Evolutionary conservation across 2,797 vertebrate species (phyloP), one percentile per base, ranked within the genome.

Genomic region (Peromyscus melanophrys): DNA sequence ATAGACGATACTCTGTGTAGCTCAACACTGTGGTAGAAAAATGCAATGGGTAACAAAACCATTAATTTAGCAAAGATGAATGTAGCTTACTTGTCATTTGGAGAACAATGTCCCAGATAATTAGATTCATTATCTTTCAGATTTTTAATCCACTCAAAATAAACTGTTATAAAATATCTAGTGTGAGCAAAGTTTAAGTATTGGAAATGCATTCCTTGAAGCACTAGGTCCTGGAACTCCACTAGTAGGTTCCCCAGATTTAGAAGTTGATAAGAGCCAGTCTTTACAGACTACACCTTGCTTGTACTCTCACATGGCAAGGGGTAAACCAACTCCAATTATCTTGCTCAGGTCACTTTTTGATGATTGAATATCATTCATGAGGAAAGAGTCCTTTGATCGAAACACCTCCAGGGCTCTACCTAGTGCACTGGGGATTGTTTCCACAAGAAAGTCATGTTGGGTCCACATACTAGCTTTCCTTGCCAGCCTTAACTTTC

Each of bases 381-480:
- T 27, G 12, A 37, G 49, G 49, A 21, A 80, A 55, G 21, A 8
- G 52, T 21, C 6, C n/a, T 81, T 59, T 37, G 34, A 27, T 31
- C 13, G 21, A 19, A 63, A 61, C 8, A 29, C 25, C 8, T 31
- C 27, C 37, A 61, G 61, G 25, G 17, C 6, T 14, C 14, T 83
- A 29, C 25, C 8, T 61, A 37, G 7, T 82, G 7, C 4, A 10
- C 9, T 61, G 25, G 2, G 4, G 12, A 17, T 61, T 61, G 23
- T 61, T 59, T 29, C 55, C 13, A 16, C 6, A 82, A 40, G 23
- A 25, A 59, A 40, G 25, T 9, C 23, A 59, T 1, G 9, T 2
- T 27, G 1, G 1, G 7, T 40, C 14, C 1, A 61, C 2, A 17
- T 16, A 61, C 1, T 4, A 40, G 13, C 13, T 82, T 61, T 40